A percentile compares a stretch with the other conserved stretches of the same genome.
phyloP scores from a whole-genome alignment of 2,797 vertebrate species.

The Setipinna tenuifilis region DNA sequence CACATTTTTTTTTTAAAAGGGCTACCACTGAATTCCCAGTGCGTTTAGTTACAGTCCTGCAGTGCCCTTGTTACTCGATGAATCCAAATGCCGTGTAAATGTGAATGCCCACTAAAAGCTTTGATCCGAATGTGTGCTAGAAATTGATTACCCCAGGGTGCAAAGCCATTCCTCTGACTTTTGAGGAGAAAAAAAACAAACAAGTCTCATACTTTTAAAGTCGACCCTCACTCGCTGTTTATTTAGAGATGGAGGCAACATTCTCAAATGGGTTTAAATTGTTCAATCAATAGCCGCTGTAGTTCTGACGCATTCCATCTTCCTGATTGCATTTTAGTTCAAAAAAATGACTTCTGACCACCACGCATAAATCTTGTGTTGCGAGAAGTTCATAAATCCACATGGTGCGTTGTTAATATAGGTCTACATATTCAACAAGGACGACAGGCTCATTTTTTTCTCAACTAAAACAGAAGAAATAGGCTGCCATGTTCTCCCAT shows the following conservation, averaged over 20 bases:
- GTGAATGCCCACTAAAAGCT: neutral
- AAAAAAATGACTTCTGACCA: neutral
- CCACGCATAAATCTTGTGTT: neutral
- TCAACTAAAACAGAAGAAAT: neutral
- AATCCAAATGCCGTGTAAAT: neutral
- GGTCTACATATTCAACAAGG: neutral
- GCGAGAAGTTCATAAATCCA: neutral
- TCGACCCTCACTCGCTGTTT: neutral
- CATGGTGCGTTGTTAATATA: neutral
- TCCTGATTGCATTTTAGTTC: neutral
- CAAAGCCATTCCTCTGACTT: neutral
- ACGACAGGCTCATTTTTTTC: conserved; percentile 4
- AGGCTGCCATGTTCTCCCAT: conserved; percentile 16
- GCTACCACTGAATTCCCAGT: neutral
- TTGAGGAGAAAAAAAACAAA: neutral
- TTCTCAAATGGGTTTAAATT: conserved; percentile 1
- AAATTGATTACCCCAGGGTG: neutral
- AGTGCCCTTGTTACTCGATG: neutral
- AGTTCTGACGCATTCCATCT: neutral
- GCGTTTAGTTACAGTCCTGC: neutral
- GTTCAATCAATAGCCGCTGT: neutral
- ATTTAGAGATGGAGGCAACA: neutral
- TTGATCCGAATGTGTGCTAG: neutral
- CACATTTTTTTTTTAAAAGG: neutral
- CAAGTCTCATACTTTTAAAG: neutral